Evolutionary conservation across 2,888 invertebrate genomes (phyloP), one percentile per base, ranked within the genome.

Genomic region (Diarsia brunnea): DNA sequence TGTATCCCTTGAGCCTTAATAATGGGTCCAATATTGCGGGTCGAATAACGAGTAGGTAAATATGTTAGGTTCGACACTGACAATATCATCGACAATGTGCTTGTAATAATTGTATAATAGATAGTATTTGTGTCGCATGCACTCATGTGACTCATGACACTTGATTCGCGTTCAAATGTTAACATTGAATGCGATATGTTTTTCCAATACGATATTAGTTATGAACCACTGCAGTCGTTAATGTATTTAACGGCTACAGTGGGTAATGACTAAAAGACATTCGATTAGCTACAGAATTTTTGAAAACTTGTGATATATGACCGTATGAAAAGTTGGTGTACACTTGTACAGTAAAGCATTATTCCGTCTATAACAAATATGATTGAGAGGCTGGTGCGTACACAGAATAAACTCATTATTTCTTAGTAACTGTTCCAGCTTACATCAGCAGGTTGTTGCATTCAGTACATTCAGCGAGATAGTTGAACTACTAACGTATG

Each of bases 1-100:
- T 31, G 31, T 2, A 31, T 31, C 31, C 31, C 31, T 31, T 31
- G 31, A 31, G 31, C 31, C 31, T 4, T 31, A n/a, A 3, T 4
- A 31, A 31, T 2, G 31, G 31, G 31, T 31, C 2, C 31, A 31
- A 31, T 31, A 31, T 31, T 31, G n/a, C n/a, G 31, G 31, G 31
- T 31, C 31, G 31, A 31, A 31, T 31, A 31, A 31, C 31, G 31
- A 31, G 31, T 31, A 31, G 4, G 4, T n/a, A 4, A 45, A 31
- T 51, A 14, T 27, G 14, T 51, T 16, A 53, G 11, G 27, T 27
- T 14, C 49, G 60, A 1, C 45, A 24, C 11, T 24, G 31, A 51
- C 49, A 47, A 73, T 51, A 75, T 51, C 60, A 45, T 31, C 19
- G 10, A 74, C 8, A 8, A 3, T 45, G 61, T 31, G 19, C 45